Conservation (phyloP, 2,797 vertebrate species). For the Platalea minor region DNA sequence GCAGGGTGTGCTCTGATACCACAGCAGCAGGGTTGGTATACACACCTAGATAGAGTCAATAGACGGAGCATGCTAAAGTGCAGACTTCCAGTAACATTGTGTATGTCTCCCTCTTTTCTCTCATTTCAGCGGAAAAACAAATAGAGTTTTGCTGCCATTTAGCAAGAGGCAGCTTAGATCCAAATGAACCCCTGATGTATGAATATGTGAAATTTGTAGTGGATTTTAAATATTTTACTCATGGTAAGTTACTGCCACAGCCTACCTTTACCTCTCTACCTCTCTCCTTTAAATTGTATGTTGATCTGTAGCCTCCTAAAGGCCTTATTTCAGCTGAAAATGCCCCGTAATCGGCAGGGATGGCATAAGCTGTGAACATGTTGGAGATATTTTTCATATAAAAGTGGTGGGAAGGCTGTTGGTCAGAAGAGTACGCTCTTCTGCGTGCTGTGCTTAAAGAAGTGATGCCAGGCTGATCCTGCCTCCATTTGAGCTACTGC, state of each 20-base stretch:
- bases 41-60: background rate
- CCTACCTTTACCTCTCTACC: background rate
- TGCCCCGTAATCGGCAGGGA: fast-evolving
- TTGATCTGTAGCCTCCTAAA: background rate
- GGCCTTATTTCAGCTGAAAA: background rate
- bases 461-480: background rate
- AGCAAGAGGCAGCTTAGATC: slow-evolving; percentile 83
- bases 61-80: background rate
- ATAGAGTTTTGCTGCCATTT: slow-evolving; percentile 95
- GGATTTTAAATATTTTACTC: slow-evolving; percentile 88
- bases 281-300: background rate
- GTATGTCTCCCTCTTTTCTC: background rate
- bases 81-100: background rate
- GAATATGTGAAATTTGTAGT: slow-evolving; percentile 94
- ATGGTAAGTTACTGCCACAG: slow-evolving; percentile 78
- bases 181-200: slow-evolving; percentile 79
- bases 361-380: background rate
- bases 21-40: background rate
- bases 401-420: background rate
- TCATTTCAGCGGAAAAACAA: slow-evolving; percentile 81
- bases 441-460: background rate
- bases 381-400: background rate
- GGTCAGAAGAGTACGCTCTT: background rate
- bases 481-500: background rate
- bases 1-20: background rate